Evolutionary conservation across 2,888 invertebrate species (phyloP).

Genomic region (Epinotia bilunana): DNA sequence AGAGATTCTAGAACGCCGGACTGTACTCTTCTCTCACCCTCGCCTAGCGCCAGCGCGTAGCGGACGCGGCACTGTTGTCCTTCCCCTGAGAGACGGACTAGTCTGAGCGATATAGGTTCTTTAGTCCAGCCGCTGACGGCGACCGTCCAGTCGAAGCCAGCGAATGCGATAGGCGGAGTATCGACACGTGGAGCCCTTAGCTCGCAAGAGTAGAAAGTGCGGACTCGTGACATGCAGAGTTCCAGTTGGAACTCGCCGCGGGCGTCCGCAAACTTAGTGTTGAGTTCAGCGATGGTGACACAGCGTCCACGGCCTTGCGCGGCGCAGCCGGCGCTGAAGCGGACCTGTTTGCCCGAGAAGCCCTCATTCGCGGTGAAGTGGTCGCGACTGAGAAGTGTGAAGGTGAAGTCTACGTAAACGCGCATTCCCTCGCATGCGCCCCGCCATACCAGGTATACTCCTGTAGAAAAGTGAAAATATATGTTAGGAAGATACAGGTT

Average conservation of each 20-base stretch:
- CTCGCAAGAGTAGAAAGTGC: slow-evolving; percentile 90
- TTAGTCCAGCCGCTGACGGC: slow-evolving; percentile 85
- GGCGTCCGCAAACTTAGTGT: slow-evolving; percentile 89
- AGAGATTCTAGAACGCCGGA: slow-evolving; percentile 89
- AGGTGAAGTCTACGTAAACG: slow-evolving; percentile 91
- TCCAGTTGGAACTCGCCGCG: slow-evolving; percentile 93
- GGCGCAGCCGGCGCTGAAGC: slow-evolving; percentile 87
- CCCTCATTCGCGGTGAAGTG: slow-evolving; percentile 93
- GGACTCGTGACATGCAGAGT: slow-evolving; percentile 89
- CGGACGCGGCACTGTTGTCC: slow-evolving; percentile 91
- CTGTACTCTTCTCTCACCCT: slow-evolving; percentile 87
- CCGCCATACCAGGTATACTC: slow-evolving; percentile 91
- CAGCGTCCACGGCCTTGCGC: slow-evolving; percentile 90
- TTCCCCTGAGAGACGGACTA: slow-evolving; percentile 91
- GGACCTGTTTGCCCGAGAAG: slow-evolving; percentile 90
- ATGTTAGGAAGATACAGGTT: neutral
- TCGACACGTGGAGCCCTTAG: slow-evolving; percentile 85
- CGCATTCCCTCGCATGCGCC: slow-evolving; percentile 90
- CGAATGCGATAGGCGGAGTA: slow-evolving; percentile 87
- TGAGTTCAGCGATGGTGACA: slow-evolving; percentile 88
- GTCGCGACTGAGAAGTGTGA: slow-evolving; percentile 91
- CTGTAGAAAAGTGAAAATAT: slow-evolving; percentile 72
- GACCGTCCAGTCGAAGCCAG: slow-evolving; percentile 93
- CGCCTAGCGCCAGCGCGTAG: slow-evolving; percentile 88
- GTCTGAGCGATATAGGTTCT: slow-evolving; percentile 81